Percentiles rank a stretch among this genome's conserved stretches.
These are phyloP conservation scores for Diadumene lineata DNA, from an alignment of 92 coral and sea anemone genomes.

Conservation along the genomic window DNA sequence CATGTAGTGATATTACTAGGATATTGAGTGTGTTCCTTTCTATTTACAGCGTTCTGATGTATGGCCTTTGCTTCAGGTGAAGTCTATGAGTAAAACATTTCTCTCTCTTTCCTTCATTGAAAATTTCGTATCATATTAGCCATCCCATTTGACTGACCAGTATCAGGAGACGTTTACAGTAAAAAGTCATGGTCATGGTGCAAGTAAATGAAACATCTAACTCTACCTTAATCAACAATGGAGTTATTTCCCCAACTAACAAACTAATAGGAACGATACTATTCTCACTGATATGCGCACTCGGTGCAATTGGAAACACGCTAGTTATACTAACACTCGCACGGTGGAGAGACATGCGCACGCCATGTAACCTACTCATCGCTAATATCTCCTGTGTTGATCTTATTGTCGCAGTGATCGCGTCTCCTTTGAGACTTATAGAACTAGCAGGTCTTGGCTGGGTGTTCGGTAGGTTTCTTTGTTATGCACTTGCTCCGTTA, in stretches of 20 bases:
- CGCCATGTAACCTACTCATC: slow-evolving; percentile 63
- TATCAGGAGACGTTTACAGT: neutral
- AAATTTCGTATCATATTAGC: too few relatives aligned
- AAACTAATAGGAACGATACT: slow-evolving; percentile 41
- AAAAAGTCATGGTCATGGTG: neutral
- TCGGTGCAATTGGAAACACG: slow-evolving; percentile 46
- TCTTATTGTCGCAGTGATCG: slow-evolving; percentile 48
- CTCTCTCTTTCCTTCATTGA: too few relatives aligned
- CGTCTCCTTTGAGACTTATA: slow-evolving; percentile 61
- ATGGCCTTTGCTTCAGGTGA: too few relatives aligned
- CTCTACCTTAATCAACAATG: neutral
- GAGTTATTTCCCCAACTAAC: neutral
- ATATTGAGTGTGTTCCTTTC: too few relatives aligned
- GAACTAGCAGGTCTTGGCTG: slow-evolving; percentile 59
- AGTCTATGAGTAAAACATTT: too few relatives aligned
- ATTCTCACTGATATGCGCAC: slow-evolving; percentile 32
- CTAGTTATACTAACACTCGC: slow-evolving; percentile 46
- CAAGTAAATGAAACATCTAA: neutral
- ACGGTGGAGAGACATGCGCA: slow-evolving; percentile 59
- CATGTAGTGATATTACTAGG: too few relatives aligned
- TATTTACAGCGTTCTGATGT: too few relatives aligned
- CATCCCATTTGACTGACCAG: too few relatives aligned
- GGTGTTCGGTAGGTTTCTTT: slow-evolving; percentile 73
- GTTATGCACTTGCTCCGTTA: slow-evolving; percentile 59
- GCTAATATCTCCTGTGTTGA: slow-evolving; percentile 69